Conservation (phyloP, 2,888 invertebrate genomes). For the Hyposoter dolosus region DNA sequence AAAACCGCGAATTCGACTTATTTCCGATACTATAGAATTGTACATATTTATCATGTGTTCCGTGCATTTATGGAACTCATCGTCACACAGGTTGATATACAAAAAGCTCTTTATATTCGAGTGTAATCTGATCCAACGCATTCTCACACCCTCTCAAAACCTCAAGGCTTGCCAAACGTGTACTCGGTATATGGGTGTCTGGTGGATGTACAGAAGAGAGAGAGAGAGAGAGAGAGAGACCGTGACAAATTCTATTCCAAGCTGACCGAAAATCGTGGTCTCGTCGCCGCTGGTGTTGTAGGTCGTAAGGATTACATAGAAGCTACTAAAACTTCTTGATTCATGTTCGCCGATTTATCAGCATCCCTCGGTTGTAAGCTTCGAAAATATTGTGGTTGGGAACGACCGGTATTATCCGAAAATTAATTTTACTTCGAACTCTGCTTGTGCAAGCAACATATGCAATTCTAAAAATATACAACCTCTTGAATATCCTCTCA, state of each 20-base stretch:
- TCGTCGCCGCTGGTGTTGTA: slow-evolving; percentile 39
- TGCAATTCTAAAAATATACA: neutral
- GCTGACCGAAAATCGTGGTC: slow-evolving; percentile 57
- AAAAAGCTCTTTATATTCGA: slow-evolving; percentile 56
- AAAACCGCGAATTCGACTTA: slow-evolving; percentile 68
- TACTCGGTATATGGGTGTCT: slow-evolving; percentile 1
- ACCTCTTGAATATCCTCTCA: neutral
- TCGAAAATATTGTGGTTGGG: slow-evolving; percentile 49
- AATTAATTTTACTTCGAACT: slow-evolving; percentile 39
- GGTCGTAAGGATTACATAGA: slow-evolving; percentile 50
- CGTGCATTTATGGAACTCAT: neutral
- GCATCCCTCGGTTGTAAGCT: slow-evolving; percentile 45
- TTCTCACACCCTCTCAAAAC: slow-evolving; percentile 43
- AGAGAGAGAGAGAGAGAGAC: slow-evolving; percentile 33
- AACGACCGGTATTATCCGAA: slow-evolving; percentile 39
- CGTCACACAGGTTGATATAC: slow-evolving; percentile 8
- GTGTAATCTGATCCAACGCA: slow-evolving; percentile 68
- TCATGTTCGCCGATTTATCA: slow-evolving; percentile 51
- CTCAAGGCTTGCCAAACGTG: slow-evolving; percentile 60
- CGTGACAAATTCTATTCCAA: slow-evolving; percentile 63
- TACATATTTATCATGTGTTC: slow-evolving; percentile 43
- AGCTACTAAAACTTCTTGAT: slow-evolving; percentile 51
- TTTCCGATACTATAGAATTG: slow-evolving; percentile 61
- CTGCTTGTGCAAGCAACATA: neutral
- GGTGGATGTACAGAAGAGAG: neutral